Base-by-base conservation (phyloP, 2,113 vertebrate genomes). In the Pycnonotus jocosus region DNA sequence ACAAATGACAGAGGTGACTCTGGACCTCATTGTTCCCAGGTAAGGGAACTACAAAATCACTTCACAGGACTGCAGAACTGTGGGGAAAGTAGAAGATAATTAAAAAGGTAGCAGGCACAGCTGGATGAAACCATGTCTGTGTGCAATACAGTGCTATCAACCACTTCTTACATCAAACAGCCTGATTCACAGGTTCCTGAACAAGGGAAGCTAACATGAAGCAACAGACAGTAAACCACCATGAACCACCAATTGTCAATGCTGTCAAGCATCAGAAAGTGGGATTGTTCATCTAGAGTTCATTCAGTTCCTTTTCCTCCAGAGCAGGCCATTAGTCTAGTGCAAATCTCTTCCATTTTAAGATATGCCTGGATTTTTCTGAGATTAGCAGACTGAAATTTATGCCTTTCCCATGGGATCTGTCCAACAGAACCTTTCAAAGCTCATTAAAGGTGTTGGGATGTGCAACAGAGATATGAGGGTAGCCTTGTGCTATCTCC, bases 321-420 rank as follows among this genome's bases (percentile, higher is more conserved):
- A 40, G 50, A 50, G 33, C 35, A 83, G 33, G 35, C 30, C 40
- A 35, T 30, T 9, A 56, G 7, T 40, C 9, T 10, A 11, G 30
- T 42, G 25, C 25, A 76, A 87, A 90, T 19, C 68, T 87, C 30
- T 30, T 28, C 22, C 6, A 20, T 76, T 57, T 66, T 42, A 16
- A 66, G 51, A 50, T 7, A 15, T 7, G 16, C 6, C 10, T 42
- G 30, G 5, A 35, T 77, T 82, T 65, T 56, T 35, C 25, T 40
- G 17, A 62, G 25, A 68, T 51, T 30, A 66, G 16, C 33, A 30
- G 12, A 13, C 40, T 40, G 30, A 56, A 92, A 81, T 50, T 31
- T 3, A 37, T 14, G 24, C 35, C 35, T 65, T 81, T 76, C 35
- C 20, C 21, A n/a, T 0, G 0, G 11, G 24, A 57, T 61, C 35